phyloP scores from a whole-genome alignment of 1,140 invertebrate species.

The Lucilia sericata region DNA sequence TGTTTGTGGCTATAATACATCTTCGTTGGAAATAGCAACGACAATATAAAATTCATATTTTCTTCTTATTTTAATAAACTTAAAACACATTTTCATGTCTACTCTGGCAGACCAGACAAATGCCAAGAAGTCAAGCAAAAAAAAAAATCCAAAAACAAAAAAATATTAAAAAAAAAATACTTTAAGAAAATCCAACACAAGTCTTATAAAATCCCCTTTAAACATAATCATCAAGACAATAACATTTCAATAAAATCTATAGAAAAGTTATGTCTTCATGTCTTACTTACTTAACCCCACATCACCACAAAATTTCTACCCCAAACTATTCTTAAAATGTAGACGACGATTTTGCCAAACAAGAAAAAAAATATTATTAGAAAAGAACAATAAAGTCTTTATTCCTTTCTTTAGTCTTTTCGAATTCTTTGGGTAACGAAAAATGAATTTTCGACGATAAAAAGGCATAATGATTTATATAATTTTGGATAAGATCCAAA shows the following conservation, averaged over 20 bases:
- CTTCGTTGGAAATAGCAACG: neutral
- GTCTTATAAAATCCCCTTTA: neutral
- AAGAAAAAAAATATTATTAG: constrained; percentile 1
- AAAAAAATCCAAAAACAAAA: neutral
- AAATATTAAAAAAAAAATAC: neutral
- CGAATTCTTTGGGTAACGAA: neutral
- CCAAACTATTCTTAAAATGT: neutral
- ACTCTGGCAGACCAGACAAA: constrained; percentile 28
- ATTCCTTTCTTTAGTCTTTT: neutral
- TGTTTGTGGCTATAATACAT: too few species aligned
- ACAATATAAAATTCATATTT: neutral
- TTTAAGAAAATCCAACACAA: neutral
- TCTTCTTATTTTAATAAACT: constrained; percentile 20
- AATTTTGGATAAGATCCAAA: constrained; percentile 60
- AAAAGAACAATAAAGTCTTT: constrained; percentile 1
- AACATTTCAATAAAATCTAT: constrained; percentile 42
- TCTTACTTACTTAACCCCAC: neutral
- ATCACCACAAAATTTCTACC: neutral
- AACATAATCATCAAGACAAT: constrained; percentile 41
- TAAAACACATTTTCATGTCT: constrained; percentile 13
- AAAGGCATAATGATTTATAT: constrained; percentile 44
- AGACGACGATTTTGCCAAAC: neutral
- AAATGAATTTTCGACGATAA: constrained; percentile 33
- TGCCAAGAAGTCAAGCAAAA: constrained; percentile 22
- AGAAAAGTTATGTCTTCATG: constrained; percentile 10